A percentile compares a stretch with the other conserved stretches of the same genome.
phyloP scores from a whole-genome alignment of 1,140 invertebrate genomes.

The Papilio glaucus region DNA sequence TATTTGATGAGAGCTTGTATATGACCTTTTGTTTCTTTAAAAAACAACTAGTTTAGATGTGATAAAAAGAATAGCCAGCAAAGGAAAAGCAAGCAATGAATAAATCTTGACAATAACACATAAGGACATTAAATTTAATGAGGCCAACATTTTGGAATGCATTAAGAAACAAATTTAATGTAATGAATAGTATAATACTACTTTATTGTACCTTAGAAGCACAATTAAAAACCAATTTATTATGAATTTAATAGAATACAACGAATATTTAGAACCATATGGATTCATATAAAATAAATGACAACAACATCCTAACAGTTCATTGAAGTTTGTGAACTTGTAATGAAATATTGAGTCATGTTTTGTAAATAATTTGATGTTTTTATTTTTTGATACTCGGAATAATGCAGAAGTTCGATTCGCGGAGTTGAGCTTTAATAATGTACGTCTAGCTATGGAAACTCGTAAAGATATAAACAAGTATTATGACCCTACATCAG shows the following conservation, averaged over 20 bases:
- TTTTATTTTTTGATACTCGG: background rate
- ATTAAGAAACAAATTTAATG: too few relatives aligned
- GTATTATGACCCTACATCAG: conserved; percentile 9
- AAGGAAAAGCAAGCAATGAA: background rate
- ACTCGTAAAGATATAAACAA: conserved; percentile 34
- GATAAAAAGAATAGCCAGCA: background rate
- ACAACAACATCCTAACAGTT: background rate
- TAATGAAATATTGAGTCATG: conserved; percentile 17
- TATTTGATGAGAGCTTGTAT: too few relatives aligned
- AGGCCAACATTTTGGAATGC: background rate
- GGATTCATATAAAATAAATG: background rate
- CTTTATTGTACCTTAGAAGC: background rate
- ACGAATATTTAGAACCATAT: conserved; percentile 3
- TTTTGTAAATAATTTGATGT: conserved; percentile 19
- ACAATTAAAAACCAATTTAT: background rate
- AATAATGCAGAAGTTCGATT: conserved; percentile 4
- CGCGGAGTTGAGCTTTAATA: conserved; percentile 2
- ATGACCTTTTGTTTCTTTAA: too few relatives aligned
- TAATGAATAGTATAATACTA: background rate
- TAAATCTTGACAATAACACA: background rate
- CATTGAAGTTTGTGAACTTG: background rate
- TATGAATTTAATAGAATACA: background rate
- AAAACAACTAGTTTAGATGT: background rate
- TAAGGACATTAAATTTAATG: background rate
- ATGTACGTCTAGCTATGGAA: conserved; percentile 25